Base-by-base conservation (phyloP, 1,140 invertebrate genomes). In the Lepidurus couesii region DNA sequence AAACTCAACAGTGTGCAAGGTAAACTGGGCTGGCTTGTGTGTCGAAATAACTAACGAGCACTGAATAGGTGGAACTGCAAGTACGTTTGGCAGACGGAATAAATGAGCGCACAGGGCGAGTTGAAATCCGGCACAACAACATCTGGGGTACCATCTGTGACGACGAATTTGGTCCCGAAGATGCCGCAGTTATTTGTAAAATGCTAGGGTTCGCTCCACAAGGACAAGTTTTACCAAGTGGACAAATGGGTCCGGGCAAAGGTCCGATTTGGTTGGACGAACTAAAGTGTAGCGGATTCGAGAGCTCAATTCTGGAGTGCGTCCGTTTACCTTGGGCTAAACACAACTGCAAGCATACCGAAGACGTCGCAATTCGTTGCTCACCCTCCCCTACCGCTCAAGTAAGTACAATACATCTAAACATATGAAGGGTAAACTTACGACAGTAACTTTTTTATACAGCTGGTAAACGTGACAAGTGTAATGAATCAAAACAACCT, bases 141-240 rank as follows among this genome's bases (percentile, higher is more conserved):
- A 86, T 89, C 4, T 94, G 92, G 92, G 92, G 92, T 1, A 92
- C 91, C 1, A 86, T 94, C 13, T 94, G 93, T 83, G 92, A 94
- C 82, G 92, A 94, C 82, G 89, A 91, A 82, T 94, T 93, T 81
- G 89, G 89, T 44, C 83, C 86, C 21, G 86, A 87, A 76, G 88
- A 91, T 8, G 92, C 92, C 0, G 86, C 86, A 82, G 90, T 84
- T 10, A 87, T 91, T 11, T 92, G 91, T 80, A 86, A 86, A 76
- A 87, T 87, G 24, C 82, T 92, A 44, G 91, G 91, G 5, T 91
- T 86, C 78, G 86, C 84, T 34, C 90, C 90, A 1, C 80, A 80
- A 26, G 88, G 88, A 45, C 34, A 81, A 21, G 81, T 82, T 1
- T 82, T 82, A 43, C 86, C 85, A 45, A 84, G 84, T 77, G 83